Evolutionary conservation across 1,140 invertebrate species (phyloP).

Genomic region (Temnothorax curvispinosus): DNA sequence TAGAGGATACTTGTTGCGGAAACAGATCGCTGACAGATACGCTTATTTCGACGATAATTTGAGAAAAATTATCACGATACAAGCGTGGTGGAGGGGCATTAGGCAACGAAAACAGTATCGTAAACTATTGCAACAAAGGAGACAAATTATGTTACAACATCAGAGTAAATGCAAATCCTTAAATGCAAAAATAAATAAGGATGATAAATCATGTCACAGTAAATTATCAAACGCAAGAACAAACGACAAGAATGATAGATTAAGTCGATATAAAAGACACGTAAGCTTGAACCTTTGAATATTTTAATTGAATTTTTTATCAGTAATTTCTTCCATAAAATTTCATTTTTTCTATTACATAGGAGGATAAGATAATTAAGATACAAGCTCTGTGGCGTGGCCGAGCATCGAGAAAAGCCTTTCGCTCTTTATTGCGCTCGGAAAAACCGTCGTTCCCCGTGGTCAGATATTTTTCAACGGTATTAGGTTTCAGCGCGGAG

Average conservation of each 20-base stretch:
- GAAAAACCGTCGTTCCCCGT: slow-evolving; percentile 90
- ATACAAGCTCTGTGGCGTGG: slow-evolving; percentile 90
- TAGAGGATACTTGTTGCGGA: slow-evolving; percentile 88
- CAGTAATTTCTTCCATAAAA: background rate
- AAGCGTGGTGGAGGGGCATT: slow-evolving; percentile 89
- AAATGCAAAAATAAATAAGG: slow-evolving; percentile 39
- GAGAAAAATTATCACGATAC: slow-evolving; percentile 87
- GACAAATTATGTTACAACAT: slow-evolving; percentile 80
- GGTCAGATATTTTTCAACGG: slow-evolving; percentile 90
- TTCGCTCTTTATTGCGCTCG: slow-evolving; percentile 87
- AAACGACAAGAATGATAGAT: slow-evolving; percentile 77
- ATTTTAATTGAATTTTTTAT: background rate
- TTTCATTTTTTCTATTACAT: slow-evolving; percentile 21
- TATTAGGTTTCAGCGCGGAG: slow-evolving; percentile 90
- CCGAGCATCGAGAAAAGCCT: slow-evolving; percentile 86
- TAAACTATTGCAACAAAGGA: slow-evolving; percentile 83
- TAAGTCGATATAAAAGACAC: slow-evolving; percentile 85
- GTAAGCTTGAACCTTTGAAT: slow-evolving; percentile 76
- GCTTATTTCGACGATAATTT: slow-evolving; percentile 86
- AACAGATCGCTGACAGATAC: slow-evolving; percentile 84
- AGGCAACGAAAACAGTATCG: slow-evolving; percentile 85
- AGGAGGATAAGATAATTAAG: slow-evolving; percentile 88
- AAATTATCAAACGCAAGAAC: slow-evolving; percentile 67
- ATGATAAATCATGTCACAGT: slow-evolving; percentile 84
- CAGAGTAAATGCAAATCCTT: slow-evolving; percentile 52